A percentile compares a stretch with the other conserved stretches of the same genome.
Conservation (phyloP, 1,140 invertebrate species). For the Tetranychus urticae region DNA sequence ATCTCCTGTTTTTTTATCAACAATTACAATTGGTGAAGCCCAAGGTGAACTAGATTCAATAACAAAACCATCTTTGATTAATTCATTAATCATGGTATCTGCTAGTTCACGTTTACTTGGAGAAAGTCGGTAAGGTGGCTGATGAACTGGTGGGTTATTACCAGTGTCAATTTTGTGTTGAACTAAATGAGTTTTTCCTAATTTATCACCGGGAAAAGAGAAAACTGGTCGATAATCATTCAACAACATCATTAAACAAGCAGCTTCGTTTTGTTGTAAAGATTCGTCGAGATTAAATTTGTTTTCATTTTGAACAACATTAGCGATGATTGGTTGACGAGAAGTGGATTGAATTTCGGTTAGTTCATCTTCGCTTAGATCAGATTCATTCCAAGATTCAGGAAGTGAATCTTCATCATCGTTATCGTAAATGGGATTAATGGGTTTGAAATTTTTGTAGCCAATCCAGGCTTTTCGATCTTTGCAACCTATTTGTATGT, state of each 20-base stretch:
- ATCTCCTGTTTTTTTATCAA: slow-evolving; percentile 25
- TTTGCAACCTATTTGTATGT: too few species aligned
- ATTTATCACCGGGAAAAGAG: not conserved
- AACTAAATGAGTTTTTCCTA: not conserved
- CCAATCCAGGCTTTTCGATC: too few species aligned
- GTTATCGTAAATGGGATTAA: too few species aligned
- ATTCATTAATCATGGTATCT: not conserved
- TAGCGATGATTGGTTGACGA: too few species aligned
- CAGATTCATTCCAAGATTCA: too few species aligned
- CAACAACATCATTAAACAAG: not conserved
- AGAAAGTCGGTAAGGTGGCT: not conserved
- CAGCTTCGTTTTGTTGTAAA: too few species aligned
- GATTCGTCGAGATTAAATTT: too few species aligned
- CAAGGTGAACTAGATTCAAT: slow-evolving; percentile 22
- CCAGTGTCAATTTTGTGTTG: not conserved
- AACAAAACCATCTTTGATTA: slow-evolving; percentile 22
- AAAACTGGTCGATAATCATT: not conserved
- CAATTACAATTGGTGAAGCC: slow-evolving; percentile 23
- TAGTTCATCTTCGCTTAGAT: too few species aligned
- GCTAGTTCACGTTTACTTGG: not conserved
- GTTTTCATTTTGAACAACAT: too few species aligned
- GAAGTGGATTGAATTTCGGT: too few species aligned
- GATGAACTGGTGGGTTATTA: not conserved
- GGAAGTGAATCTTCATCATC: too few species aligned
- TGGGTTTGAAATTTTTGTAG: too few species aligned